A percentile compares a stretch with the other conserved stretches of the same genome.
Conservation (phyloP, 2,113 vertebrate genomes). For the Neodontobutis hainanensis region DNA sequence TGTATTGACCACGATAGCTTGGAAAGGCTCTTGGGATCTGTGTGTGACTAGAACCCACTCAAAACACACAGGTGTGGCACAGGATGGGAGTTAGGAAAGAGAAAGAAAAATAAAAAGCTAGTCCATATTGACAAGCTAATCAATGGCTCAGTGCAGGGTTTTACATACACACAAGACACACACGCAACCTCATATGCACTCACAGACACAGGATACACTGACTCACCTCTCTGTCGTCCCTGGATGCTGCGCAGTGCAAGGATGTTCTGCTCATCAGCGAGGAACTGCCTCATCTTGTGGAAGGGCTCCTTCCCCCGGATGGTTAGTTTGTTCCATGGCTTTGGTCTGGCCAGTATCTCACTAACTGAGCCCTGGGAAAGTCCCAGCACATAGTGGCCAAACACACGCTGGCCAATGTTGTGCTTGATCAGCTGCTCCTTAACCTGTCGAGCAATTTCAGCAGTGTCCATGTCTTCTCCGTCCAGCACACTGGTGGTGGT, state of each 20-base stretch:
- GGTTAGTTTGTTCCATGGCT: slow-evolving; percentile 97
- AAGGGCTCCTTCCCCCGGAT: slow-evolving; percentile 97
- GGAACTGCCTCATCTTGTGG: slow-evolving; percentile 99
- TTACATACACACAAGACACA: slow-evolving; percentile 28
- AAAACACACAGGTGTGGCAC: slow-evolving; percentile 72
- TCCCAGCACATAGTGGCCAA: slow-evolving; percentile 96
- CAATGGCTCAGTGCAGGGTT: slow-evolving; percentile 63
- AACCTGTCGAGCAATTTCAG: slow-evolving; percentile 95
- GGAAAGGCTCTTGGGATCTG: slow-evolving; percentile 68
- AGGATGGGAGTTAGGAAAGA: slow-evolving; percentile 59
- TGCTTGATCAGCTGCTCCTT: slow-evolving; percentile 99
- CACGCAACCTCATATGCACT: slow-evolving; percentile 10
- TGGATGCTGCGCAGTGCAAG: slow-evolving; percentile 95
- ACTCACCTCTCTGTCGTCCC: slow-evolving; percentile 95
- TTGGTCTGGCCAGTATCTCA: slow-evolving; percentile 95
- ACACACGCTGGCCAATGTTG: slow-evolving; percentile 97
- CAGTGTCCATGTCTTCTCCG: slow-evolving; percentile 95
- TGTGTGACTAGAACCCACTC: slow-evolving; percentile 63
- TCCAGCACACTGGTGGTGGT: slow-evolving; percentile 84
- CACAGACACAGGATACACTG: slow-evolving; percentile 3
- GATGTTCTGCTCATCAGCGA: slow-evolving; percentile 97
- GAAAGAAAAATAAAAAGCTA: slow-evolving; percentile 65
- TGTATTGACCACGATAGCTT: slow-evolving; percentile 71
- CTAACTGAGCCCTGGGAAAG: slow-evolving; percentile 97
- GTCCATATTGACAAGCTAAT: slow-evolving; percentile 70